Conservation (phyloP, 2,797 vertebrate genomes). For the Urocyon cinereoargenteus region DNA sequence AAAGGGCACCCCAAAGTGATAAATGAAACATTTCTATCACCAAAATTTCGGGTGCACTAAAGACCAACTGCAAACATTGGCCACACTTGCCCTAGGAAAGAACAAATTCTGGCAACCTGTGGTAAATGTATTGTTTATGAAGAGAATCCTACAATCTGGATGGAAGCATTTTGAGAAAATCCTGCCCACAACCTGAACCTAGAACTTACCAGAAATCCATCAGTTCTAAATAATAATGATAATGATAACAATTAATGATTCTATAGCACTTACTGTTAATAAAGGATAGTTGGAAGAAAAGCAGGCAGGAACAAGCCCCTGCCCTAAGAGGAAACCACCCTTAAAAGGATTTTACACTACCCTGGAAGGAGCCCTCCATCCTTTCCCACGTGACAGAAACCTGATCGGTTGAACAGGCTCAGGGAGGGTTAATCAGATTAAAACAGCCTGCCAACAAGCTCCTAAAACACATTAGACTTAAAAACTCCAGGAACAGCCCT, state of each 20-base stretch:
- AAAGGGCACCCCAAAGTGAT: not conserved
- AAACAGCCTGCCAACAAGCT: not conserved
- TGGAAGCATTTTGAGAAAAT: conserved; percentile 31
- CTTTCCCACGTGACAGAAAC: not conserved
- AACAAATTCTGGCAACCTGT: not conserved
- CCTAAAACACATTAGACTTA: not conserved
- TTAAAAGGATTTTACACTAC: not conserved
- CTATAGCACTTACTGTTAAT: not conserved
- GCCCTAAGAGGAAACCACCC: not conserved
- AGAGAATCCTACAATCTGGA: not conserved
- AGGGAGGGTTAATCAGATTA: not conserved
- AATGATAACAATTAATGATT: conserved; percentile 35
- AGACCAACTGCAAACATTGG: not conserved
- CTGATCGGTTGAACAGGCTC: not conserved
- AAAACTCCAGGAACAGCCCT: not conserved
- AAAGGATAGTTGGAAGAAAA: not conserved
- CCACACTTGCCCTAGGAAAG: not conserved
- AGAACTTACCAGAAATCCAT: not conserved
- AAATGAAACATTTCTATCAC: not conserved
- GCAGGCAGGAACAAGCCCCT: not conserved
- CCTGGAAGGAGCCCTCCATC: not conserved
- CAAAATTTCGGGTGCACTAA: not conserved
- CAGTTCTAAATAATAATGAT: conserved; percentile 35
- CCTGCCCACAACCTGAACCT: not conserved
- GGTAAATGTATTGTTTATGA: not conserved